phyloP scores from a whole-genome alignment of 2,113 vertebrate species.

The Erythrolamprus reginae region DNA sequence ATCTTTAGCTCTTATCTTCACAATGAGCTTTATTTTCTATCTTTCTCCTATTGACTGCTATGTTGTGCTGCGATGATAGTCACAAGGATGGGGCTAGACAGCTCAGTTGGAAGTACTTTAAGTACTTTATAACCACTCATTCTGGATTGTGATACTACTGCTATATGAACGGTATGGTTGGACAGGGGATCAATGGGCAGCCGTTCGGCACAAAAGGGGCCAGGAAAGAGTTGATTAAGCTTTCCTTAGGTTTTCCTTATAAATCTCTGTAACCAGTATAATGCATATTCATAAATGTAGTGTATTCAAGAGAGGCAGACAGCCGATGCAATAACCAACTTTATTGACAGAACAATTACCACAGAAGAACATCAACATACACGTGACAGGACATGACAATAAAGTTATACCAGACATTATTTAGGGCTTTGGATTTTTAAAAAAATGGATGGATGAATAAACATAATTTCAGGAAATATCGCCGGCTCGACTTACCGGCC shows the following conservation, averaged over 20 bases:
- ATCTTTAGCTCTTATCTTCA: neutral
- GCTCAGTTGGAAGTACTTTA: neutral
- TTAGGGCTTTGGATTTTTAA: constrained; percentile 31
- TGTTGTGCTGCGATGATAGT: neutral
- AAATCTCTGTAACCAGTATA: constrained; percentile 27
- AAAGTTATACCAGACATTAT: constrained; percentile 14
- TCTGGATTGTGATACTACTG: neutral
- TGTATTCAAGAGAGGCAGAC: no score
- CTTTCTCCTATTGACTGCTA: neutral
- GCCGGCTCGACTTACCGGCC: no score
- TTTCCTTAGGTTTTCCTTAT: constrained; percentile 10
- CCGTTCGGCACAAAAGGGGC: neutral
- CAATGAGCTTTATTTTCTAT: neutral
- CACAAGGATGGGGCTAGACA: neutral
- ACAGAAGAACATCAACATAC: no score
- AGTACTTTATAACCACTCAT: neutral
- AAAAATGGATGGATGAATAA: no score
- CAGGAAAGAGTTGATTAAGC: neutral
- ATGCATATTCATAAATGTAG: neutral
- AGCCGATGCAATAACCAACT: no score
- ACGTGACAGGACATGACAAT: no score
- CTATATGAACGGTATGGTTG: neutral
- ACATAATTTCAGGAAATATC: no score
- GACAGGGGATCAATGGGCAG: neutral
- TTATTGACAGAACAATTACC: no score